These are phyloP conservation scores for Oostethus manadensis DNA, from an alignment of 2,113 vertebrate genomes.

Conservation along the genomic window DNA sequence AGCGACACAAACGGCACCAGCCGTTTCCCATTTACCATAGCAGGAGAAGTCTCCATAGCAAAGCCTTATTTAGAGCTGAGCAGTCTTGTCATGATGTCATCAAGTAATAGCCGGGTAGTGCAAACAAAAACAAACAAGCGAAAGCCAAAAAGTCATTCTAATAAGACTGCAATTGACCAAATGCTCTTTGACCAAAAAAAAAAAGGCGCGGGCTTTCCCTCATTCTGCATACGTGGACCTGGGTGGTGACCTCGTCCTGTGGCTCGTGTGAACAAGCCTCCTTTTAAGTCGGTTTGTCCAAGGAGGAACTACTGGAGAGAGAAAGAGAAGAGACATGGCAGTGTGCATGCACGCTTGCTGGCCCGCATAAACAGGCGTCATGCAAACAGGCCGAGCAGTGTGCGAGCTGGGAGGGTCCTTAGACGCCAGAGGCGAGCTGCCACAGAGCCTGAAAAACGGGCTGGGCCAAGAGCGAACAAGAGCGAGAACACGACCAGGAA, in stretches of 20 bases:
- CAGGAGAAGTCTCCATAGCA: slow-evolving; percentile 6
- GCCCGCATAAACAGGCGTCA: slow-evolving; percentile 46
- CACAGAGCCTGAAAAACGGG: slow-evolving; percentile 56
- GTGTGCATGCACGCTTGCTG: slow-evolving; percentile 14
- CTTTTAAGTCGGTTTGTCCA: slow-evolving; percentile 55
- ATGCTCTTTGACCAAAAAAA: slow-evolving; percentile 12
- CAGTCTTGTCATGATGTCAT: slow-evolving; percentile 37
- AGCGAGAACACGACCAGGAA: not conserved
- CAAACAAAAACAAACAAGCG: slow-evolving; percentile 1
- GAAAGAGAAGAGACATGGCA: slow-evolving; percentile 7
- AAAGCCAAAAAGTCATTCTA: slow-evolving; percentile 11
- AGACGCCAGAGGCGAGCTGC: slow-evolving; percentile 32
- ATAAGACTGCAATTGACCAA: slow-evolving; percentile 16
- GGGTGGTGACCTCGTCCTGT: slow-evolving; percentile 23
- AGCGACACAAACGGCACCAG: slow-evolving; percentile 10
- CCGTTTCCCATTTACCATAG: slow-evolving; percentile 16
- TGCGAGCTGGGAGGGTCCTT: slow-evolving; percentile 43
- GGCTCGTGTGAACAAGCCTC: slow-evolving; percentile 39
- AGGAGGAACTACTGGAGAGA: slow-evolving; percentile 42
- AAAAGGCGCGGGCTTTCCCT: slow-evolving; percentile 15
- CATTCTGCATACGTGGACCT: slow-evolving; percentile 38
- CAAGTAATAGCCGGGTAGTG: not conserved
- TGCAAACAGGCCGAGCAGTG: slow-evolving; percentile 45
- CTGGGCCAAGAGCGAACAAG: slow-evolving; percentile 19
- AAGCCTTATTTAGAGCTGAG: slow-evolving; percentile 29